phyloP scores from a whole-genome alignment of 2,888 invertebrate genomes.

The Gibbula magus region DNA sequence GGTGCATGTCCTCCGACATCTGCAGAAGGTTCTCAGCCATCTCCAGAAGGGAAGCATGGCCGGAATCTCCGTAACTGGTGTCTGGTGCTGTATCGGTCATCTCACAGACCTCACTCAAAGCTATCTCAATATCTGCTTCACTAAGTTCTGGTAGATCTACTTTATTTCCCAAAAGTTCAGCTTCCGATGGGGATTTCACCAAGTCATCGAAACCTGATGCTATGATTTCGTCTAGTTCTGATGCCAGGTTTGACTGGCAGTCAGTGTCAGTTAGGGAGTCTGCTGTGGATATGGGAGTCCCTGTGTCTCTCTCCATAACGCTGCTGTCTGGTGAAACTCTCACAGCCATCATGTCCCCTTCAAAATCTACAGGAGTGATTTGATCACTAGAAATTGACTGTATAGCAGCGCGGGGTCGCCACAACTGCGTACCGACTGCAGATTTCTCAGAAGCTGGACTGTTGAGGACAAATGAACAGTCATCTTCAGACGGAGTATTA shows the following conservation, averaged over 20 bases:
- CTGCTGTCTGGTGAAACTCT: not conserved
- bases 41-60: constrained; percentile 52
- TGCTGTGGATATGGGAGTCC: not conserved
- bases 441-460: not conserved
- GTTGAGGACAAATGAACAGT: constrained; percentile 7
- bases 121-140: not conserved
- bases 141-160: not conserved
- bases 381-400: not conserved
- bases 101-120: not conserved
- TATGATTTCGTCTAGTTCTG: constrained; percentile 1
- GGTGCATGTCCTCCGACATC: constrained; percentile 56
- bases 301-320: not conserved
- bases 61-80: constrained; percentile 21
- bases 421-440: not conserved
- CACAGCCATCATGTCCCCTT: not conserved
- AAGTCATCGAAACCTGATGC: not conserved
- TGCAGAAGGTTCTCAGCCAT: constrained; percentile 62
- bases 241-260: not conserved
- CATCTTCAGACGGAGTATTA: not conserved
- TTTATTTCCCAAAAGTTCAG: not conserved
- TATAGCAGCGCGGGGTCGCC: constrained; percentile 13
- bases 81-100: not conserved
- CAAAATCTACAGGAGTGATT: not conserved
- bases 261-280: not conserved
- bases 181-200: not conserved